Evolutionary conservation across 2,113 vertebrate species (phyloP).

Genomic region (Diadophis punctatus): DNA sequence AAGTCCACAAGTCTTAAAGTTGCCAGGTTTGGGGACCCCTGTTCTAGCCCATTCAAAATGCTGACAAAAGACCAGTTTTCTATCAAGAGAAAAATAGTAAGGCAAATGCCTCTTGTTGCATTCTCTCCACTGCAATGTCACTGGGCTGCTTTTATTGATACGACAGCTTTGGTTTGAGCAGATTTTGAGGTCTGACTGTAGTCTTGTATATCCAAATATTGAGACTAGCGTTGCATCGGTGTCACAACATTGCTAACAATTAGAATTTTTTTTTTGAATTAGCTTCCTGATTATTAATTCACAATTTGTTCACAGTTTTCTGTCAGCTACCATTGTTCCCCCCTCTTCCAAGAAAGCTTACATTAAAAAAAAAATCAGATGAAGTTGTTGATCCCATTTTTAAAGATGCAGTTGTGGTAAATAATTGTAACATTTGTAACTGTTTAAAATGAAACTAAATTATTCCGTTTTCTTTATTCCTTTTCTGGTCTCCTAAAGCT

Average conservation of each 20-base stretch:
- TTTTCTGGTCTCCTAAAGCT: background rate
- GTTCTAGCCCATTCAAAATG: background rate
- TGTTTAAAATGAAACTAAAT: background rate
- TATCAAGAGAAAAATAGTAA: background rate
- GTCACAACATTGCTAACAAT: background rate
- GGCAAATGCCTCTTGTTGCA: background rate
- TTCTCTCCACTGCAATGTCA: background rate
- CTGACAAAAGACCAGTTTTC: background rate
- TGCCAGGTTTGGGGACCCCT: no score
- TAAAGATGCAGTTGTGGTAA: background rate
- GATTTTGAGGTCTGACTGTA: background rate
- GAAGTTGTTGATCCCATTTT: background rate
- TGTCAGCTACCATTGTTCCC: background rate
- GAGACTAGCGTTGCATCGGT: background rate
- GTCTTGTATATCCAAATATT: background rate
- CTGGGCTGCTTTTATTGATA: background rate
- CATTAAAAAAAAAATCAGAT: background rate
- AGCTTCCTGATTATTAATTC: constrained; percentile 12
- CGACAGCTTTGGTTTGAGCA: background rate
- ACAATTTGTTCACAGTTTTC: constrained; percentile 12
- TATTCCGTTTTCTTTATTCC: background rate
- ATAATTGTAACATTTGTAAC: background rate
- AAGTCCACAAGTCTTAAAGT: no score
- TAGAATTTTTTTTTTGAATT: background rate
- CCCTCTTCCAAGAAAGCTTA: background rate